Percentiles rank a stretch among this genome's conserved stretches.
Conservation (phyloP, 2,113 vertebrate species). For the Cinclus cinclus region DNA sequence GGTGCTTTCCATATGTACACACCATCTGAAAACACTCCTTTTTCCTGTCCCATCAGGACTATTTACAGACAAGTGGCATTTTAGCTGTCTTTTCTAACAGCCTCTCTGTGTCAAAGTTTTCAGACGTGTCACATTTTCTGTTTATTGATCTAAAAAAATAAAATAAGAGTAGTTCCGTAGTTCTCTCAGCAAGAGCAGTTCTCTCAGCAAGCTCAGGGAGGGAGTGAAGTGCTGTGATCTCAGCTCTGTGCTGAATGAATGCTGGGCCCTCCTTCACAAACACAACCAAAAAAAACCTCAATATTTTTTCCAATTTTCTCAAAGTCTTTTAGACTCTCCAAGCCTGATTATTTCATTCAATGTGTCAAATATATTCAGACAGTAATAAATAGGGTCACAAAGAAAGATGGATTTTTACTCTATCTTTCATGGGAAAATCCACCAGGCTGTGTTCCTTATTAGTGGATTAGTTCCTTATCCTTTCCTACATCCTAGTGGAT, state of each 20-base stretch:
- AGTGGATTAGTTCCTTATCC: too few relatives aligned
- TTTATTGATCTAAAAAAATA: not conserved
- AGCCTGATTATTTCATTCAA: not conserved
- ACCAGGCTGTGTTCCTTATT: not conserved
- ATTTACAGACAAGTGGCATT: not conserved
- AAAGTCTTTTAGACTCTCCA: not conserved
- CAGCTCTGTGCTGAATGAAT: not conserved
- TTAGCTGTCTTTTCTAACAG: not conserved
- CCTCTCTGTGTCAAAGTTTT: not conserved
- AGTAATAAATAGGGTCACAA: not conserved
- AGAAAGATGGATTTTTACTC: not conserved
- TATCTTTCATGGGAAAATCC: not conserved
- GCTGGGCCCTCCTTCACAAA: not conserved
- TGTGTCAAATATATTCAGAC: not conserved
- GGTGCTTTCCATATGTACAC: not conserved
- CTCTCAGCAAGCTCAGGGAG: not conserved
- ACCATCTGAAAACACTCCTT: not conserved
- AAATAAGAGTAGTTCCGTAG: not conserved
- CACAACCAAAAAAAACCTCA: rapidly evolving
- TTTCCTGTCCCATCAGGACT: not conserved
- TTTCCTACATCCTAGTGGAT: too few relatives aligned
- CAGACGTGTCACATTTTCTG: not conserved
- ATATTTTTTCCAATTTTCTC: not conserved
- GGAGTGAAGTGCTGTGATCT: not conserved
- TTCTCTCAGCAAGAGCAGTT: not conserved